Percentiles rank a stretch among this genome's conserved stretches.
Evolutionary conservation across 2,888 invertebrate genomes (phyloP).

Genomic region (Colletes collaris): DNA sequence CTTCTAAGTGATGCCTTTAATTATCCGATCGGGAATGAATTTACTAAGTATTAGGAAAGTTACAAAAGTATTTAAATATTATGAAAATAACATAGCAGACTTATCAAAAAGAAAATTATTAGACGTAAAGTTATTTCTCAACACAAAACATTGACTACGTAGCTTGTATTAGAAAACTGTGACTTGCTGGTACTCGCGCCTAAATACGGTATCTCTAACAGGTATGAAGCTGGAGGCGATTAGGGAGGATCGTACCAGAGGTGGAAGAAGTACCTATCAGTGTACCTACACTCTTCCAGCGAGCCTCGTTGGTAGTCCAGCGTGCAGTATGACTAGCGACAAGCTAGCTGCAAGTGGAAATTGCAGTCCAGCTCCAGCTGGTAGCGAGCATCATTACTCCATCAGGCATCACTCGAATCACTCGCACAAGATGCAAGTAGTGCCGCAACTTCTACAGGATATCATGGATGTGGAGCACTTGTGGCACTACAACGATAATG

Average conservation of each 20-base stretch:
- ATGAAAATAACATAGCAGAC: too few relatives aligned
- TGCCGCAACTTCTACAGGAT: conserved; percentile 86
- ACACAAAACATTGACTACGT: too few relatives aligned
- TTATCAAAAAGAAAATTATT: too few relatives aligned
- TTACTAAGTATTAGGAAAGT: too few relatives aligned
- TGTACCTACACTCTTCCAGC: conserved; percentile 95
- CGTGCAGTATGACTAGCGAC: conserved; percentile 83
- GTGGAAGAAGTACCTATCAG: conserved; percentile 97
- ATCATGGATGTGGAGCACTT: conserved; percentile 98
- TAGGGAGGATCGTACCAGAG: conserved; percentile 96
- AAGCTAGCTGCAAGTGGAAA: conserved; percentile 77
- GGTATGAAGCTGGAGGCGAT: conserved; percentile 98
- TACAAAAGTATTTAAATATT: too few relatives aligned
- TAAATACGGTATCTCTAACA: neutral
- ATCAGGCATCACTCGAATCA: conserved; percentile 80
- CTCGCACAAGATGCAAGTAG: conserved; percentile 80
- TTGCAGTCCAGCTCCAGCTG: conserved; percentile 80
- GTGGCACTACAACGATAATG: conserved; percentile 96
- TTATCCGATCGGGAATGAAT: too few relatives aligned
- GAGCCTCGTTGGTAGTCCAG: conserved; percentile 84
- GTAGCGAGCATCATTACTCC: conserved; percentile 79
- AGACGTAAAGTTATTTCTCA: too few relatives aligned
- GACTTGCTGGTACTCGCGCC: too few relatives aligned
- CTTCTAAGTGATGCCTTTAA: too few relatives aligned
- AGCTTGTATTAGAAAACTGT: too few relatives aligned